Evolutionary conservation across 2,797 vertebrate species (phyloP).

Genomic region (Glossophaga mutica): DNA sequence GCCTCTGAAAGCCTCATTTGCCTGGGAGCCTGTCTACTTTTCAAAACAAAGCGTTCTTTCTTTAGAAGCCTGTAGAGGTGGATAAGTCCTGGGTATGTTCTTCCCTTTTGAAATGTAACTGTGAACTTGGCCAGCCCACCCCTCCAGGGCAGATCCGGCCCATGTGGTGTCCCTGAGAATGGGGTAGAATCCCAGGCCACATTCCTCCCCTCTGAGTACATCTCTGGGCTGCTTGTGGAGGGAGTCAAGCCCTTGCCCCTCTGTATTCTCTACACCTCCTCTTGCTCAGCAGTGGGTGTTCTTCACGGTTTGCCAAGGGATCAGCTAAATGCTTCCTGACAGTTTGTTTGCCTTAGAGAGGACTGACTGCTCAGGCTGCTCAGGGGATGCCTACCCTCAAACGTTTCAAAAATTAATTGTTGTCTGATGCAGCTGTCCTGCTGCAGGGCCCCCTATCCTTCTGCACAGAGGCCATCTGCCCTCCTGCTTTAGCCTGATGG

Average conservation of each 20-base stretch:
- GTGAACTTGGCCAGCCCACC: not conserved
- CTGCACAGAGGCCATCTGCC: not conserved
- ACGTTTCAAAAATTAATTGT: not conserved
- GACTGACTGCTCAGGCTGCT: not conserved
- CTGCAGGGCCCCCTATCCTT: not conserved
- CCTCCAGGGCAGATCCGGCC: not conserved
- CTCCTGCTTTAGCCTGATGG: not conserved
- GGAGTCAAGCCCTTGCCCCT: not conserved
- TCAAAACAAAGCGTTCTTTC: not conserved
- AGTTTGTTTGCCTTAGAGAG: not conserved
- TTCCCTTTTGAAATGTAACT: not conserved
- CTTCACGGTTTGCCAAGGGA: not conserved
- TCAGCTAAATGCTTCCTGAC: not conserved
- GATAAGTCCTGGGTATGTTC: not conserved
- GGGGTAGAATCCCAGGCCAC: not conserved
- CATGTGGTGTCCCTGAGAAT: accelerated
- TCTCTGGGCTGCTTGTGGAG: not conserved
- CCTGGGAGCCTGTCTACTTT: not conserved
- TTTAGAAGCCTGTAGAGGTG: not conserved
- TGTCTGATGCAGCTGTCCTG: not conserved
- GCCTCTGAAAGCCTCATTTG: conserved; percentile 26
- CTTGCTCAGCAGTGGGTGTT: not conserved
- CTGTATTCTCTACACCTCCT: not conserved
- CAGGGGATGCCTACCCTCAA: not conserved
- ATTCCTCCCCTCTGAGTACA: not conserved